Conservation (phyloP, 2,888 invertebrate species). For the Keiferia lycopersicella region DNA sequence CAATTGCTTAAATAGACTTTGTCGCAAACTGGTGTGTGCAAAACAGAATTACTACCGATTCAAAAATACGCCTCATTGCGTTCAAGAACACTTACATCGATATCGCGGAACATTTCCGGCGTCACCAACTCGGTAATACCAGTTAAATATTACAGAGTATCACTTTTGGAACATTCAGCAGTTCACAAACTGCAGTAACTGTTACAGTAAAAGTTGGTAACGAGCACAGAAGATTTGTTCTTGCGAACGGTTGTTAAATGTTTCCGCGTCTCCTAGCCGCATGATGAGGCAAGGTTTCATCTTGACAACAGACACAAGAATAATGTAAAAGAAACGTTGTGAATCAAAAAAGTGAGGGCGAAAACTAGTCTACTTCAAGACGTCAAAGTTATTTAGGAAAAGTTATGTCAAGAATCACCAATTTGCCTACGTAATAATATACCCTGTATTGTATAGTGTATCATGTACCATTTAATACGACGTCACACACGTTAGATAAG, state of each 20-base stretch:
- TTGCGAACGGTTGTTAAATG: conserved; percentile 43
- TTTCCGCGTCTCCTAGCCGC: conserved; percentile 38
- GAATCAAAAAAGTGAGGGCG: neutral
- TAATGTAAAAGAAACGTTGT: neutral
- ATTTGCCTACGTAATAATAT: no score
- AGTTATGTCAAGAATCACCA: no score
- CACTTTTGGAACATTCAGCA: conserved; percentile 53
- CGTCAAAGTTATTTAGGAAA: no score
- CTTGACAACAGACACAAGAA: neutral
- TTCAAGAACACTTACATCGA: neutral
- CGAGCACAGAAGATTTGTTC: conserved; percentile 57
- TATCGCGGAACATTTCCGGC: neutral
- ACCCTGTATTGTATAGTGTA: no score
- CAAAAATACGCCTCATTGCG: neutral
- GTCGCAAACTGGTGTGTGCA: no score
- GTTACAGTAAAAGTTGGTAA: conserved; percentile 58
- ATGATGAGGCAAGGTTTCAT: conserved; percentile 12
- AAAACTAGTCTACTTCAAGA: neutral
- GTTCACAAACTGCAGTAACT: conserved; percentile 59
- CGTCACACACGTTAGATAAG: no score
- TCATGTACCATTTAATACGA: no score
- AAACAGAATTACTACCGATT: no score
- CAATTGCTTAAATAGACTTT: no score
- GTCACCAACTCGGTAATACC: conserved; percentile 29
- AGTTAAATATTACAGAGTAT: conserved; percentile 38